Conservation (phyloP, 2,113 vertebrate species). For the Gorsachius goisagi region DNA sequence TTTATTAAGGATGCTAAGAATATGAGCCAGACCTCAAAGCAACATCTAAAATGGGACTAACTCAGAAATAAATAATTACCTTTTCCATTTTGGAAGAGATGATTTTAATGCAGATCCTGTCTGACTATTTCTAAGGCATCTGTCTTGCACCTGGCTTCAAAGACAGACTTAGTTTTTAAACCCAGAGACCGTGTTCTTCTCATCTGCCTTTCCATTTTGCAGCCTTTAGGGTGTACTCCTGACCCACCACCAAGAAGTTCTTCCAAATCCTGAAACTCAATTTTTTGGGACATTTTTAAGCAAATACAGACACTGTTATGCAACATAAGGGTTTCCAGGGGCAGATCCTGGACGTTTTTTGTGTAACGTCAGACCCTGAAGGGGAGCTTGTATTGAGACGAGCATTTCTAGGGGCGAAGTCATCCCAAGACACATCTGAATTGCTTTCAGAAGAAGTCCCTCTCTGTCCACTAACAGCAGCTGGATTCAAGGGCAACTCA, state of each 20-base stretch:
- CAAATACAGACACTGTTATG: neutral
- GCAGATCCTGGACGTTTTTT: neutral
- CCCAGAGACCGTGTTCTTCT: neutral
- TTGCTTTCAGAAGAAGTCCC: neutral
- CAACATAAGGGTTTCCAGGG: neutral
- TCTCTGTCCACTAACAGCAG: neutral
- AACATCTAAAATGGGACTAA: neutral
- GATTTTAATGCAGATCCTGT: fast-evolving
- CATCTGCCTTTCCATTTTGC: neutral
- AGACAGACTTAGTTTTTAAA: neutral
- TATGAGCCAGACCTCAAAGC: neutral
- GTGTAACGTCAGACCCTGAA: no score
- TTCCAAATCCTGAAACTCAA: neutral
- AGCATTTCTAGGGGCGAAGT: neutral
- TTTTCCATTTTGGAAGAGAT: neutral
- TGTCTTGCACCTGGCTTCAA: neutral
- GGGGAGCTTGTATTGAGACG: neutral
- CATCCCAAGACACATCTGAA: neutral
- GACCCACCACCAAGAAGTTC: neutral
- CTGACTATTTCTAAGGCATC: neutral
- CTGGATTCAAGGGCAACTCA: neutral
- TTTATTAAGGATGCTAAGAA: neutral
- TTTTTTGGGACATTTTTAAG: neutral
- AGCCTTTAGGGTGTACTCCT: neutral
- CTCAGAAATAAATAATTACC: neutral